These are phyloP conservation scores for Channa striata DNA, from an alignment of 2,797 vertebrate genomes.

Conservation along the genomic window DNA sequence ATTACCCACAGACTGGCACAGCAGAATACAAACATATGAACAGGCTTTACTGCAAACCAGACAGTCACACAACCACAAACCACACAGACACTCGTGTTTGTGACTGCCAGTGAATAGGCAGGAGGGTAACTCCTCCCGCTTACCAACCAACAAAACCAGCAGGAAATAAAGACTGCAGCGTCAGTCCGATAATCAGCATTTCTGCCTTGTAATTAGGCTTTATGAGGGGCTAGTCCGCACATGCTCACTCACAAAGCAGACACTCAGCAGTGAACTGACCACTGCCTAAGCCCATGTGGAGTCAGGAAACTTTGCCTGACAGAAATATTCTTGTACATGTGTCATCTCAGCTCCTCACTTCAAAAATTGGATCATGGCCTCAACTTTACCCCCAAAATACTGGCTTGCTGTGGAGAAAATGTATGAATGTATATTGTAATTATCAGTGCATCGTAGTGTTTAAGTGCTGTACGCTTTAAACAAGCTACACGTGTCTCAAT, in stretches of 20 bases:
- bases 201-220: constrained; percentile 51
- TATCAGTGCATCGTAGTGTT: constrained; percentile 15
- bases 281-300: neutral
- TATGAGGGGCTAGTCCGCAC: constrained; percentile 42
- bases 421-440: constrained; percentile 24
- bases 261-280: constrained; percentile 3
- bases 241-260: constrained; percentile 35
- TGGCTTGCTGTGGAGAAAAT: constrained; percentile 2
- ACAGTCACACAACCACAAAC: constrained; percentile 56
- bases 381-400: constrained; percentile 1
- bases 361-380: neutral
- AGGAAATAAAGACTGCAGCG: constrained; percentile 63
- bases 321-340: constrained; percentile 2
- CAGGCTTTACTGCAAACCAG: constrained; percentile 23
- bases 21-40: constrained; percentile 24
- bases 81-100: constrained; percentile 40
- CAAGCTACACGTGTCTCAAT: constrained; percentile 39
- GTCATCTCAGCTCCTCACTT: constrained; percentile 7
- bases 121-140: constrained; percentile 42
- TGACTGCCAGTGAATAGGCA: constrained; percentile 33
- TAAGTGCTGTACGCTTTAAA: no score
- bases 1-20: constrained; percentile 13
- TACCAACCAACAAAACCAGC: constrained; percentile 49
- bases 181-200: constrained; percentile 36
- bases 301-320: constrained; percentile 17